Evolutionary conservation across 1,140 invertebrate genomes (phyloP).

Genomic region (Tetramorium parvispinum): DNA sequence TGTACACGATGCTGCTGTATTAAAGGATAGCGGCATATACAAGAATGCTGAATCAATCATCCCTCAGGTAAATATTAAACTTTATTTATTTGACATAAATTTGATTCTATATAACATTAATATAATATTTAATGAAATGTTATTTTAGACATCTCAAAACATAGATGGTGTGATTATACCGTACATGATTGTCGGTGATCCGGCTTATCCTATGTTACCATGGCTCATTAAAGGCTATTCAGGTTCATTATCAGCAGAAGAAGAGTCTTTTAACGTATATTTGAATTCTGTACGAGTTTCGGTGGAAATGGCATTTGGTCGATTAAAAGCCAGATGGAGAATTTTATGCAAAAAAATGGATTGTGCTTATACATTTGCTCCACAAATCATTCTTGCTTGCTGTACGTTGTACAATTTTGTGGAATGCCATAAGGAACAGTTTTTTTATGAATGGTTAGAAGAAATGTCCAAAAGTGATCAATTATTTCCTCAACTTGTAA

Average conservation of each 20-base stretch:
- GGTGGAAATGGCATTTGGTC: background rate
- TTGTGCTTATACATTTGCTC: background rate
- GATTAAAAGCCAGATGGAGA: slow-evolving; percentile 12
- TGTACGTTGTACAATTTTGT: slow-evolving; percentile 15
- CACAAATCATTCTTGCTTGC: slow-evolving; percentile 11
- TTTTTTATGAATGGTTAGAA: background rate
- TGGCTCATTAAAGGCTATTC: slow-evolving; percentile 1
- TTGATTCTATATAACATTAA: background rate
- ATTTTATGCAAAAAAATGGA: slow-evolving; percentile 6
- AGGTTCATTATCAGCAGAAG: background rate
- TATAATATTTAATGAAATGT: background rate
- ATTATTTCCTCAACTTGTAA: background rate
- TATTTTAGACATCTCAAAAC: background rate
- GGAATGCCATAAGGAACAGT: background rate
- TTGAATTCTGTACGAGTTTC: slow-evolving; percentile 1
- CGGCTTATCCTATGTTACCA: slow-evolving; percentile 1
- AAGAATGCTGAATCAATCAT: background rate
- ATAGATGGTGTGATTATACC: background rate
- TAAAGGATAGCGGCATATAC: background rate
- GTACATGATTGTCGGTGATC: background rate
- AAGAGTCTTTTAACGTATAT: slow-evolving; percentile 22
- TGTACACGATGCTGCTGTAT: slow-evolving; percentile 6
- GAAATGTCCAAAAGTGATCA: background rate
- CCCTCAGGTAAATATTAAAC: background rate
- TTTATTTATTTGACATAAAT: background rate